Evolutionary conservation across 2,797 vertebrate genomes (phyloP), one percentile per base, ranked within the genome.

Genomic region (Perodicticus potto): DNA sequence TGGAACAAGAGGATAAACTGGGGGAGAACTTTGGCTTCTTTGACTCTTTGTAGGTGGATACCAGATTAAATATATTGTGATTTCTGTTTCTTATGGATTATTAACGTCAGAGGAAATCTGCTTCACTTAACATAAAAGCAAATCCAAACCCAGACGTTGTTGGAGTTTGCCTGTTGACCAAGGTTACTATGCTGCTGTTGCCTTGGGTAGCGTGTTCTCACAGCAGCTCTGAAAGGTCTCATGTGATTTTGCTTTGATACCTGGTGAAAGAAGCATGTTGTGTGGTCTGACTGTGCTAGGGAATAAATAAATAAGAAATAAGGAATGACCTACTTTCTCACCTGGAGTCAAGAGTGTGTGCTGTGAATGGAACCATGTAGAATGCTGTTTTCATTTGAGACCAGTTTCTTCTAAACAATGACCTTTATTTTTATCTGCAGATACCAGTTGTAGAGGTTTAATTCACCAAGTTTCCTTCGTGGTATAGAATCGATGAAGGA

Each of bases 61-160:
- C 93, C 14, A 13, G 96, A 94, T 97, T 45, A 37, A 96, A 96
- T 94, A 88, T 94, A 87, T 98, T 98, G 97, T 95, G 16, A 97
- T 98, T 98, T 97, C 81, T 98, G 97, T 98, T 98, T 86, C 55
- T 96, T 96, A 97, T 97, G 97, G 96, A 95, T 96, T 95, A 96
- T 98, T 97, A 97, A 98, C 90, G 29, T 74, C 85, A 96, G 92
- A 89, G 97, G 85, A 97, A 98, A 96, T 90, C 83, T 96, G 27
- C 40, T 97, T 92, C 74, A 16, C 57, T 63, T 70, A 61, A 89
- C 90, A 90, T 97, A 93, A 97, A 96, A 80, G 53, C 73, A 96
- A 97, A 93, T 76, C 57, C 22, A 92, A 89, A 92, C 37, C 37
- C 53, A 92, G 70, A 81, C 23, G 49, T 55, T 77, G 82, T 86